A percentile compares a stretch with the other conserved stretches of the same genome.
phyloP scores from a whole-genome alignment of 2,113 vertebrate species.

The Burhinus bistriatus region DNA sequence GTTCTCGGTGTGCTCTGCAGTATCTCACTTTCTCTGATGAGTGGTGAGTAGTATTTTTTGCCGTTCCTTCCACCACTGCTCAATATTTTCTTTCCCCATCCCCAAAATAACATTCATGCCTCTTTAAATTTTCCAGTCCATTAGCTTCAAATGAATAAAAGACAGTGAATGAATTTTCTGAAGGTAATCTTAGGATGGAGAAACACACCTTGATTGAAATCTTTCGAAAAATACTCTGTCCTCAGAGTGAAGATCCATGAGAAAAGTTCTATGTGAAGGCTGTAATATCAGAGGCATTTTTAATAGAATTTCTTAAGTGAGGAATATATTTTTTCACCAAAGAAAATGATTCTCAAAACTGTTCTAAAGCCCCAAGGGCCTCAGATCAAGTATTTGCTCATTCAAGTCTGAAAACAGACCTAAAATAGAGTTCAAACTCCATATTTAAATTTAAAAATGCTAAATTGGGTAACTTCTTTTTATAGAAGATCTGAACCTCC shows the following conservation, averaged over 20 bases:
- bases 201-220: not conserved
- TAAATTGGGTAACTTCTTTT: conserved; percentile 18
- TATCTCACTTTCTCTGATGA: not conserved
- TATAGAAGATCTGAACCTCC: not conserved
- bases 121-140: not conserved
- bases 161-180: not conserved
- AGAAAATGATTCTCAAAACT: not conserved
- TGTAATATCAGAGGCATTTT: not conserved
- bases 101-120: not conserved
- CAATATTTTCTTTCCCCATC: not conserved
- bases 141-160: not conserved
- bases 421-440: not conserved
- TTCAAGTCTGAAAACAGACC: not conserved
- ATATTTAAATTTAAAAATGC: conserved; percentile 32
- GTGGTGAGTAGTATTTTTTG: not conserved
- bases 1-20: not conserved
- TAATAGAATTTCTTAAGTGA: not conserved
- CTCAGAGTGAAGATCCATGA: not conserved
- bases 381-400: not conserved
- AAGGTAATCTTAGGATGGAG: not conserved
- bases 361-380: not conserved
- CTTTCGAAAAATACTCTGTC: not conserved
- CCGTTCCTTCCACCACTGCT: not conserved
- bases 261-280: not conserved
- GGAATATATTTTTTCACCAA: not conserved